Conservation (phyloP, 2,888 invertebrate species). For the Mechanitis messenoides region DNA sequence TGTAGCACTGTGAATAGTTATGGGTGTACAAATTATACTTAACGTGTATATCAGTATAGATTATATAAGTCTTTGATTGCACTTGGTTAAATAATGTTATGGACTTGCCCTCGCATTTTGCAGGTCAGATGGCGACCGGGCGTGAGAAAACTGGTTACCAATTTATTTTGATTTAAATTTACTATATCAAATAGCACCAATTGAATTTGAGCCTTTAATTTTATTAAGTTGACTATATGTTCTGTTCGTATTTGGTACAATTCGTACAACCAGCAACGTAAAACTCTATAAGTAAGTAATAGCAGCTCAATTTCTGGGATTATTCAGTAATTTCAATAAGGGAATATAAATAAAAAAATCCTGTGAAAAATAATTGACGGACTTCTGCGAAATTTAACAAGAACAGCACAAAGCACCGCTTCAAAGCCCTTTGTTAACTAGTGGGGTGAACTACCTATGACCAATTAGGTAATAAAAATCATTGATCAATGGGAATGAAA, state of each 20-base stretch:
- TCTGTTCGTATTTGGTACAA: background rate
- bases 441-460: conserved; percentile 1
- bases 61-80: background rate
- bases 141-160: conserved; percentile 2
- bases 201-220: too few relatives aligned
- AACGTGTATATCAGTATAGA: too few relatives aligned
- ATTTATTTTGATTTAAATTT: background rate
- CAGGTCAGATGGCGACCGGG: background rate
- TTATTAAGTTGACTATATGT: background rate
- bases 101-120: background rate
- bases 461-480: conserved; percentile 11
- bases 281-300: too few relatives aligned
- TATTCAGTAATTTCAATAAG: conserved; percentile 7
- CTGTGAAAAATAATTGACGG: conserved; percentile 24
- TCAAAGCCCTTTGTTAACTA: conserved; percentile 28
- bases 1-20: conserved; percentile 29
- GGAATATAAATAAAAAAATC: conserved; percentile 13
- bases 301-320: too few relatives aligned
- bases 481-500: too few relatives aligned
- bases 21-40: conserved; percentile 9
- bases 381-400: conserved; percentile 33
- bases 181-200: too few relatives aligned
- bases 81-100: background rate
- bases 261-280: background rate
- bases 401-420: conserved; percentile 45